Evolutionary conservation across 1,140 invertebrate species (phyloP), one percentile per base, ranked within the genome.

Genomic region (Macrotrachela quadricornifera): DNA sequence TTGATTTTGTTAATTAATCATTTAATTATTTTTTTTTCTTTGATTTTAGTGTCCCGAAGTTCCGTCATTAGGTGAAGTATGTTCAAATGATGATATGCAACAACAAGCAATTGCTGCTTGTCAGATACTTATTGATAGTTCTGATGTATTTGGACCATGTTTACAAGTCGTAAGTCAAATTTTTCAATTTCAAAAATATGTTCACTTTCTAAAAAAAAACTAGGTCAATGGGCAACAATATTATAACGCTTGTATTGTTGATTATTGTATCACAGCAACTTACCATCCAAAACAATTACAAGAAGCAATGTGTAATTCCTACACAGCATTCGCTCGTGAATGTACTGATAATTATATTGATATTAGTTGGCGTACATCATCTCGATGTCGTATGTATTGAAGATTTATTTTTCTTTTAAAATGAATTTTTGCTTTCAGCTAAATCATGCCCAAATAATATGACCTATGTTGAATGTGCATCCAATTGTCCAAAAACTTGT

Each of bases 401-500:
- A n/a, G n/a, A n/a, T n/a, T n/a, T n/a, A n/a, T n/a, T n/a, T n/a
- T n/a, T n/a, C n/a, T n/a, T n/a, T n/a, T n/a, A n/a, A n/a, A n/a
- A n/a, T n/a, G n/a, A n/a, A n/a, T n/a, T n/a, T n/a, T n/a, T n/a
- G n/a, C n/a, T n/a, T n/a, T n/a, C n/a, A n/a, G n/a, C 46, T 1
- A 55, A 50, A 12, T 39, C 41, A 16, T 66, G 65, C 44, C 54
- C 55, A 0, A 66, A 72, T 16, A 77, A 80, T 62, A 73, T 77
- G 59, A 78, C 79, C 58, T 82, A 81, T 56, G 80, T 80, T 1
- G 59, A 64, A 30, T 90, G 85, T 63, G 75, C 78, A 57, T 75
- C 79, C 0, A 70, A 73, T 0, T 79, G 82, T 59, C 80, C 79
- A 0, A 65, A 77, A 36, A 85, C 84, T 0, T 90, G 85, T 67